These are phyloP conservation scores for Bombus affinis DNA, from an alignment of 1,140 invertebrate species.

Conservation along the genomic window DNA sequence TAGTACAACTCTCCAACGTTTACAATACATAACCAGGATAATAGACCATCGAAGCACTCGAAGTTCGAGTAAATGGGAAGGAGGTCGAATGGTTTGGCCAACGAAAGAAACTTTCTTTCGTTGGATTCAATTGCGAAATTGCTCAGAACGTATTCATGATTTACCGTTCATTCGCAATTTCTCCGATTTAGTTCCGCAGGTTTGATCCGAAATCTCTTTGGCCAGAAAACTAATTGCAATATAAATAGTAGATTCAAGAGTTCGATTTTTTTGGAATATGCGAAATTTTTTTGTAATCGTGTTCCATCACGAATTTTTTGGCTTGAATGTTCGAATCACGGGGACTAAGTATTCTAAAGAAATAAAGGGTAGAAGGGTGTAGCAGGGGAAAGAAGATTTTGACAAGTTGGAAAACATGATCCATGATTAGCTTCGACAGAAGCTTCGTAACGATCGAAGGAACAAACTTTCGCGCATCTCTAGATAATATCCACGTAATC, in stretches of 20 bases:
- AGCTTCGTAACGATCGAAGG: not conserved
- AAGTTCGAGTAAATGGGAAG: not conserved
- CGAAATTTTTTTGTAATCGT: rapidly evolving
- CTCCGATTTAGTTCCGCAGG: not conserved
- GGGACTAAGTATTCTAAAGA: not conserved
- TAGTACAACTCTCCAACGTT: not conserved
- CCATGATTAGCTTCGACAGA: not conserved
- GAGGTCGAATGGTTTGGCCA: no score
- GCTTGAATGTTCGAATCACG: no score
- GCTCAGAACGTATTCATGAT: conserved; percentile 2
- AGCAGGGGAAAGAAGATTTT: not conserved
- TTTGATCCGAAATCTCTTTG: not conserved
- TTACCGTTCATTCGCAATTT: not conserved
- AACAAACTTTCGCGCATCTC: conserved; percentile 16
- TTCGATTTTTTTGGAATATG: not conserved
- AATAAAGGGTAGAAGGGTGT: no score
- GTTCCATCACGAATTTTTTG: not conserved
- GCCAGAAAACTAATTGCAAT: not conserved
- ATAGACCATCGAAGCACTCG: not conserved
- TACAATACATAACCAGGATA: not conserved
- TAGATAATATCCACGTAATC: conserved; percentile 21
- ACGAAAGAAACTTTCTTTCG: conserved; percentile 5
- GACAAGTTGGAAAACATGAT: not conserved
- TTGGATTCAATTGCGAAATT: not conserved
- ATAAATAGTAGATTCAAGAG: not conserved